Evolutionary conservation across 2,888 invertebrate genomes (phyloP).

Genomic region (Autographa gamma): DNA sequence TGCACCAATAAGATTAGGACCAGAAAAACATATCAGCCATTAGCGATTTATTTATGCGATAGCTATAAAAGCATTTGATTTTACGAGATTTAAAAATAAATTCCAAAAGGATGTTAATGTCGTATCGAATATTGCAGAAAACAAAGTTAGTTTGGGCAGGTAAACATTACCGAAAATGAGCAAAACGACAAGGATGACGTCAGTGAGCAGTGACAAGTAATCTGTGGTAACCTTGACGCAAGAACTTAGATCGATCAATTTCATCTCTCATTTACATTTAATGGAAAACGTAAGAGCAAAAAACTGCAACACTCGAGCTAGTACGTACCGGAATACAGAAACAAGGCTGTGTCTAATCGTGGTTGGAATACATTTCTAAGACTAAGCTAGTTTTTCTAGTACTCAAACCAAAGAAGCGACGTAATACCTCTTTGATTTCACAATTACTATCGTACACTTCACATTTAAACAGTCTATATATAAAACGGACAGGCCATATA

Average conservation of each 20-base stretch:
- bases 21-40: slow-evolving; percentile 57
- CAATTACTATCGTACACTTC: slow-evolving; percentile 20
- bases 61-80: slow-evolving; percentile 57
- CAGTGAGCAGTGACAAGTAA: slow-evolving; percentile 53
- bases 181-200: slow-evolving; percentile 52
- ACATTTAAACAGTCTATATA: slow-evolving; percentile 10
- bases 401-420: slow-evolving; percentile 17
- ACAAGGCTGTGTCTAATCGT: slow-evolving; percentile 68
- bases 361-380: slow-evolving; percentile 39
- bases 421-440: slow-evolving; percentile 19
- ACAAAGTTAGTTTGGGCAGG: slow-evolving; percentile 39
- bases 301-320: slow-evolving; percentile 56
- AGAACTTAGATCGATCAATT: slow-evolving; percentile 69
- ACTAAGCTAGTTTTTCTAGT: slow-evolving; percentile 46
- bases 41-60: slow-evolving; percentile 61
- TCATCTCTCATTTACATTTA: slow-evolving; percentile 75
- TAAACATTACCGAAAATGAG: slow-evolving; percentile 45
- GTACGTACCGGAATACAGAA: slow-evolving; percentile 55
- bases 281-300: slow-evolving; percentile 71
- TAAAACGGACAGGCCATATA: slow-evolving; percentile 5
- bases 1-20: slow-evolving; percentile 39
- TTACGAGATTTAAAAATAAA: slow-evolving; percentile 54
- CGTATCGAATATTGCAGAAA: slow-evolving; percentile 43
- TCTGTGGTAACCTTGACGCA: slow-evolving; percentile 65
- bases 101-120: slow-evolving; percentile 51